A percentile compares a stretch with the other conserved stretches of the same genome.
These are phyloP conservation scores for Dichetophora obliterata DNA, from an alignment of 2,888 invertebrate genomes.

Conservation along the genomic window DNA sequence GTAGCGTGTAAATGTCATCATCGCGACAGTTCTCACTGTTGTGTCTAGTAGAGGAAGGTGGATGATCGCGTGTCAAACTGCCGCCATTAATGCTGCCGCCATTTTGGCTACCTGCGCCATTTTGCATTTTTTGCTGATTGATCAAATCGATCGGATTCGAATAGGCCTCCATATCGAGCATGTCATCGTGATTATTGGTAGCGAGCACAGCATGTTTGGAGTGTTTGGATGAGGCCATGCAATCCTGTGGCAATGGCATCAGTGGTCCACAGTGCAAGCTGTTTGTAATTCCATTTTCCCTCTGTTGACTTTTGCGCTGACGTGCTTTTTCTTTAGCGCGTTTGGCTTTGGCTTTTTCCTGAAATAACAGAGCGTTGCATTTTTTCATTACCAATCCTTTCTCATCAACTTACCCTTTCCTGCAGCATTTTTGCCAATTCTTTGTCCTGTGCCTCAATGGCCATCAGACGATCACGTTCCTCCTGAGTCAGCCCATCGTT, in stretches of 20 bases:
- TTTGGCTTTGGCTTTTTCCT: slow-evolving; percentile 79
- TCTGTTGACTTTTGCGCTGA: slow-evolving; percentile 73
- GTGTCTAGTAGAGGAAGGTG: slow-evolving; percentile 13
- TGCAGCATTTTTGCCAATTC: slow-evolving; percentile 83
- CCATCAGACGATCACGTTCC: slow-evolving; percentile 75
- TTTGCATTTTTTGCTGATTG: slow-evolving; percentile 63
- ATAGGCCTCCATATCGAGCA: slow-evolving; percentile 69
- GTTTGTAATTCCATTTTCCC: slow-evolving; percentile 54
- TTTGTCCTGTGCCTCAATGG: slow-evolving; percentile 85
- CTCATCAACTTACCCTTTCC: slow-evolving; percentile 70
- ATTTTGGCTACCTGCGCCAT: slow-evolving; percentile 46
- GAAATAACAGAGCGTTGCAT: slow-evolving; percentile 43
- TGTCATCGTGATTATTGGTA: slow-evolving; percentile 48
- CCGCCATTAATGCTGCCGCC: slow-evolving; percentile 55
- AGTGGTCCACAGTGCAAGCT: slow-evolving; percentile 65
- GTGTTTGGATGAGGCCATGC: slow-evolving; percentile 53
- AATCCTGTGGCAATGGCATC: slow-evolving; percentile 64
- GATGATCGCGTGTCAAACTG: slow-evolving; percentile 58
- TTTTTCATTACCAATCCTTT: too few relatives aligned
- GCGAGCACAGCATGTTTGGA: slow-evolving; percentile 40
- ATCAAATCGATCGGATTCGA: slow-evolving; percentile 73
- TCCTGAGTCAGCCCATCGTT: slow-evolving; percentile 73
- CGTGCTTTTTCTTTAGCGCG: slow-evolving; percentile 80
- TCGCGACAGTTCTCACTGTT: slow-evolving; percentile 58
- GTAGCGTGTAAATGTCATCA: slow-evolving; percentile 69